Evolutionary conservation across 2,888 invertebrate genomes (phyloP).

Genomic region (Ephialtes manifestator): DNA sequence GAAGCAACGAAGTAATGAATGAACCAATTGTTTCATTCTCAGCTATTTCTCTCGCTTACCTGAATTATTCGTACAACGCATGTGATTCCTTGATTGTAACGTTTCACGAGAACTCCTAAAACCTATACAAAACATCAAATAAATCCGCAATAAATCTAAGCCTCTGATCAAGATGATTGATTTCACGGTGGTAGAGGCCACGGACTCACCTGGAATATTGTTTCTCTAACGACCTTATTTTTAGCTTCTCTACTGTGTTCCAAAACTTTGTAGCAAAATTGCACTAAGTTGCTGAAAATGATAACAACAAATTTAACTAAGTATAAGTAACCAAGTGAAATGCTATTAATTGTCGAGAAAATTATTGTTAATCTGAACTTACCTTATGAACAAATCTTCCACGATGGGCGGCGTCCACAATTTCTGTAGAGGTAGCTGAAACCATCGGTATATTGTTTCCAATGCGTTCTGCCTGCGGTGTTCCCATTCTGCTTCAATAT

Average conservation of each 20-base stretch:
- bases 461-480: conserved; percentile 90
- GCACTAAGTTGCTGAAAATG: conserved; percentile 89
- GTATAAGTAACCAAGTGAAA: not conserved
- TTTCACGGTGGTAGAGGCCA: conserved; percentile 60
- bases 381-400: conserved; percentile 94
- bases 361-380: conserved; percentile 81
- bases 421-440: conserved; percentile 90
- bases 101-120: conserved; percentile 93
- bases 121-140: conserved; percentile 88
- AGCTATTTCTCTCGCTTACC: conserved; percentile 79
- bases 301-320: not conserved
- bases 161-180: not conserved
- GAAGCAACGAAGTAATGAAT: conserved; percentile 6
- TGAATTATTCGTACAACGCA: conserved; percentile 91
- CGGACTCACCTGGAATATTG: conserved; percentile 87
- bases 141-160: not conserved
- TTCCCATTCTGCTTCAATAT: conserved; percentile 90
- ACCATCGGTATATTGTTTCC: conserved; percentile 89
- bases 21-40: too few relatives aligned
- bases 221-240: conserved; percentile 89
- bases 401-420: conserved; percentile 94
- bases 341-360: conserved; percentile 27
- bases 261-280: conserved; percentile 91
- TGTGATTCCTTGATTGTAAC: conserved; percentile 93
- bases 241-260: conserved; percentile 89